These are phyloP conservation scores for Bombus pascuorum DNA, from an alignment of 1,140 invertebrate species.

Conservation along the genomic window DNA sequence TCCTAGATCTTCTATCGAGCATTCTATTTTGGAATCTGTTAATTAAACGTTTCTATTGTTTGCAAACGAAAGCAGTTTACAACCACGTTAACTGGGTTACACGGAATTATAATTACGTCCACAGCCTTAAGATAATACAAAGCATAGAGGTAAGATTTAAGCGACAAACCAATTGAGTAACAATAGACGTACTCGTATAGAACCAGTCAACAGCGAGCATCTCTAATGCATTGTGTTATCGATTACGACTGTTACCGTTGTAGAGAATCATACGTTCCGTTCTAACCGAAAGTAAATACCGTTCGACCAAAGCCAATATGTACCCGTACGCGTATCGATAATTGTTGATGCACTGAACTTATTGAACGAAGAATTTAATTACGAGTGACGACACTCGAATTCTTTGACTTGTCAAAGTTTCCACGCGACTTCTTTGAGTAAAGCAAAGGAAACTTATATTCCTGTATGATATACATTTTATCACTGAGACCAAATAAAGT, in stretches of 20 bases:
- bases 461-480: too few relatives aligned
- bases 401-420: background rate
- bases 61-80: background rate
- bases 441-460: too few relatives aligned
- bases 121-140: slow-evolving; percentile 1
- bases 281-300: slow-evolving; percentile 9
- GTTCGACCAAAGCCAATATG: background rate
- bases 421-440: too few relatives aligned
- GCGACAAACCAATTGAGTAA: slow-evolving; percentile 48
- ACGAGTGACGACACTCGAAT: background rate
- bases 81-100: background rate
- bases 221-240: slow-evolving; percentile 57
- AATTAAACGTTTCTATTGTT: slow-evolving; percentile 11
- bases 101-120: slow-evolving; percentile 39
- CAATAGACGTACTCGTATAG: slow-evolving; percentile 44
- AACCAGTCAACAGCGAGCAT: slow-evolving; percentile 56
- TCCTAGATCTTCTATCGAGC: background rate
- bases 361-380: background rate
- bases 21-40: background rate
- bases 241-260: slow-evolving; percentile 52
- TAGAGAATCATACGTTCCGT: background rate
- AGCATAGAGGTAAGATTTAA: slow-evolving; percentile 39
- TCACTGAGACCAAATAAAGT: too few relatives aligned
- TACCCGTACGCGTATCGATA: background rate
- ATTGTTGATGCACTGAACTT: background rate